Evolutionary conservation across 1,140 invertebrate species (phyloP), one percentile per base, ranked within the genome.

Genomic region (Heliothis subflexa): DNA sequence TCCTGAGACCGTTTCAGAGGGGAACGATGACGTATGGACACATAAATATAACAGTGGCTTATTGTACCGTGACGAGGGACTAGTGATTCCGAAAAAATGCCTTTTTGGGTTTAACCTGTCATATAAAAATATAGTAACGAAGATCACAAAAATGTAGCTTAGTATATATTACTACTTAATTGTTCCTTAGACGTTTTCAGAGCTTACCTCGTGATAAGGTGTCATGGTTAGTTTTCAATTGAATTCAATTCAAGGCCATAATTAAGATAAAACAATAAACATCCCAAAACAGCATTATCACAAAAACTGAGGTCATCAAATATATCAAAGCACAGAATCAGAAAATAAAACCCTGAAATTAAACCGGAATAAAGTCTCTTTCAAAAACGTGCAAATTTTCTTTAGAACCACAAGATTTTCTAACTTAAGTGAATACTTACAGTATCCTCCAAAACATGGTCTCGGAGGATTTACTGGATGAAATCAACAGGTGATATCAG

Each of bases 401-500:
- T 7, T 16, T 66, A 14, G 5, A 49, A 11, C 40, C 3, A 12
- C 12, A 49, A 5, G 28, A 21, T 49, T n/a, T 49, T 14, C 47
- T 68, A 52, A 50, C 12, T 68, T 68, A 68, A 49, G 47, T 25
- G 11, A 77, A 81, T 84, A 93, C 92, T 93, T 86, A 93, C 92
- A 87, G n/a, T 83, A 91, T 80, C 85, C 88, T 84, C 91, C 90
- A 92, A 87, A 91, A 91, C 91, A 93, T 94, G 76, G 89, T 91
- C 89, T 85, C 87, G 70, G 80, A 66, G 83, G 85, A 84, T 84
- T 89, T 88, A 82, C 87, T 87, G 80, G 59, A 70, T 55, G 25
- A 82, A 89, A 88, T 91, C 92, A 94, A 94, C 93, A 94, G 91
- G 93, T 94, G 92, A 89, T 88, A 86, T 83, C 84, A 86, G 83